A percentile compares a stretch with the other conserved stretches of the same genome.
These are phyloP conservation scores for Neodontobutis hainanensis DNA, from an alignment of 2,113 vertebrate genomes.

Conservation along the genomic window DNA sequence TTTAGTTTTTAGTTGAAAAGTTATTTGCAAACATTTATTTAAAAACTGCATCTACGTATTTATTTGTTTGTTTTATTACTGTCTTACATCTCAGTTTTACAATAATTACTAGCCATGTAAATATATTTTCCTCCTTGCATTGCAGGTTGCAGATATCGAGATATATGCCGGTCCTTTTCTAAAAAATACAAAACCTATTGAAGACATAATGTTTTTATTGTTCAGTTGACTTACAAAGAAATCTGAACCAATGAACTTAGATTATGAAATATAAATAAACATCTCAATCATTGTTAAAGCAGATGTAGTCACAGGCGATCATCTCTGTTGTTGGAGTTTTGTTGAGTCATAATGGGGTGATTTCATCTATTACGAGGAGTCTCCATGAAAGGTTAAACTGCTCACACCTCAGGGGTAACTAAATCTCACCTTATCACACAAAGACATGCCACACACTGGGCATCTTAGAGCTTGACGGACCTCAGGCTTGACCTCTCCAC, in stretches of 20 bases:
- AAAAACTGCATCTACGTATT: too few relatives aligned
- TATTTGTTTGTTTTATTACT: too few relatives aligned
- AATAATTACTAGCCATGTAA: too few relatives aligned
- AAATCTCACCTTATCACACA: slow-evolving; percentile 74
- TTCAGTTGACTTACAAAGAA: neutral
- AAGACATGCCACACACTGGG: slow-evolving; percentile 67
- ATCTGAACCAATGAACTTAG: neutral
- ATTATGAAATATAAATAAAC: slow-evolving; percentile 1
- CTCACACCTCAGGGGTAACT: slow-evolving; percentile 54
- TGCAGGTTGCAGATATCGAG: too few relatives aligned
- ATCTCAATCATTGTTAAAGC: neutral
- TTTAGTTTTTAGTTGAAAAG: too few relatives aligned
- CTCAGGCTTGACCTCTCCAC: slow-evolving; percentile 55
- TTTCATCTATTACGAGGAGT: slow-evolving; percentile 36
- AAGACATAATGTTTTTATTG: too few relatives aligned
- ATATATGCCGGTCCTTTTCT: too few relatives aligned
- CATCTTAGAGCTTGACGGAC: slow-evolving; percentile 47
- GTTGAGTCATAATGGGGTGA: slow-evolving; percentile 52
- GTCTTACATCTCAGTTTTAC: too few relatives aligned
- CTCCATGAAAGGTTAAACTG: slow-evolving; percentile 40
- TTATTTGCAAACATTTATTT: too few relatives aligned
- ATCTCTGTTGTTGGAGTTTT: slow-evolving; percentile 14
- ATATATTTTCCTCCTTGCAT: too few relatives aligned
- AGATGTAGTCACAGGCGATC: slow-evolving; percentile 7
- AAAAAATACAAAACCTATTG: too few relatives aligned